Percentiles rank a stretch among this genome's conserved stretches.
Conservation (phyloP, 2,888 invertebrate species). For the Crematogaster levior region DNA sequence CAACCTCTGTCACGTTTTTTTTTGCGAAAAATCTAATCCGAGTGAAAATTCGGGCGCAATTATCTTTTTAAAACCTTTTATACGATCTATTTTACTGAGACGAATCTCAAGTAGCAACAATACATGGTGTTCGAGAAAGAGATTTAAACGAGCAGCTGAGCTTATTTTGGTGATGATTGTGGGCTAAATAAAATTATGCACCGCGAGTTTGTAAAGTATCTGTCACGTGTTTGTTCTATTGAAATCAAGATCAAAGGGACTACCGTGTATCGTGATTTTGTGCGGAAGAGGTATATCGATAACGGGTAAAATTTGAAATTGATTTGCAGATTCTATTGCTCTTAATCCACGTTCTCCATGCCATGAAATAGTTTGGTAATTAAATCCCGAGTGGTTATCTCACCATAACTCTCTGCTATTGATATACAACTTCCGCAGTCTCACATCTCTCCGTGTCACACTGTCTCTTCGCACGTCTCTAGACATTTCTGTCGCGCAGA, state of each 20-base stretch:
- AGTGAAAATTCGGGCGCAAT: neutral
- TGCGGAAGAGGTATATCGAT: conserved; percentile 19
- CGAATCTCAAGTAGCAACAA: conserved; percentile 17
- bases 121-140: conserved; percentile 50
- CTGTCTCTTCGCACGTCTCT: neutral
- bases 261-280: neutral
- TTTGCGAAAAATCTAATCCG: neutral
- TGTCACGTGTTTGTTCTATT: conserved; percentile 7
- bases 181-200: conserved; percentile 6
- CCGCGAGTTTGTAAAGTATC: neutral
- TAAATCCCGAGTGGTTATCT: neutral
- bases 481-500: conserved; percentile 6
- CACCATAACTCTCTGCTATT: neutral
- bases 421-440: conserved; percentile 2
- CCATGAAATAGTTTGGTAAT: neutral
- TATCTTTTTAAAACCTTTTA: neutral
- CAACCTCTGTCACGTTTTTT: conserved; percentile 34
- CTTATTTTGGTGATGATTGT: neutral
- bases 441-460: neutral
- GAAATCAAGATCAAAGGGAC: conserved; percentile 44
- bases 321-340: neutral
- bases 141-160: neutral
- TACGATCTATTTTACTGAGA: neutral
- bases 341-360: neutral
- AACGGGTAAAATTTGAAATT: conserved; percentile 13